Percentiles rank a stretch among this genome's conserved stretches.
Evolutionary conservation across 92 coral and sea anemone genomes (phyloP).

Genomic region (Phenganax stokvisi): DNA sequence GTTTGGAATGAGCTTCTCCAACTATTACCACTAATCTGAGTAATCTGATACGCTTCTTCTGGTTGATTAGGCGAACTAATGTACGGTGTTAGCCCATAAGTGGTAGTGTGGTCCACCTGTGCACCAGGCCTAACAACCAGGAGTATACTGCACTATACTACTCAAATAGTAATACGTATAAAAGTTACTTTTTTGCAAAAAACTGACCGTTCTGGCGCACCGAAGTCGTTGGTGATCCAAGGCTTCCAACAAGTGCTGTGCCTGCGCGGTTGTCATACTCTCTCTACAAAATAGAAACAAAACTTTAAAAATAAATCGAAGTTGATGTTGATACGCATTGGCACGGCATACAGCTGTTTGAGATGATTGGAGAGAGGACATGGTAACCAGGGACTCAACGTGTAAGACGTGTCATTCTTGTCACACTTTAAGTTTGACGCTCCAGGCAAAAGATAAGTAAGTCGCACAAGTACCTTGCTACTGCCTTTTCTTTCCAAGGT

Average conservation of each 20-base stretch:
- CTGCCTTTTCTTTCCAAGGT: background rate
- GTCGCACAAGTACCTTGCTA: constrained; percentile 46
- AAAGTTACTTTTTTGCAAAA: no score
- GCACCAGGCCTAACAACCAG: no score
- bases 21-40: no score
- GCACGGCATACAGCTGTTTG: no score
- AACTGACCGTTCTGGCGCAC: constrained; percentile 7
- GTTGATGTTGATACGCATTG: background rate
- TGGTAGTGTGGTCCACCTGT: no score
- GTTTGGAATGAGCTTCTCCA: no score
- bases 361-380: no score
- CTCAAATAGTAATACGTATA: no score
- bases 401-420: background rate
- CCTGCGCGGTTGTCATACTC: constrained; percentile 29
- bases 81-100: no score
- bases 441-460: background rate
- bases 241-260: background rate
- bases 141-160: no score
- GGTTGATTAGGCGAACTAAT: no score
- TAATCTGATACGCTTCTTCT: no score
- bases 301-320: constrained; percentile 30
- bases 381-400: background rate
- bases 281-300: constrained; percentile 21
- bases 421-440: background rate
- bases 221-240: background rate